Evolutionary conservation across 2,888 invertebrate genomes (phyloP).

Genomic region (Urechis unicinctus): DNA sequence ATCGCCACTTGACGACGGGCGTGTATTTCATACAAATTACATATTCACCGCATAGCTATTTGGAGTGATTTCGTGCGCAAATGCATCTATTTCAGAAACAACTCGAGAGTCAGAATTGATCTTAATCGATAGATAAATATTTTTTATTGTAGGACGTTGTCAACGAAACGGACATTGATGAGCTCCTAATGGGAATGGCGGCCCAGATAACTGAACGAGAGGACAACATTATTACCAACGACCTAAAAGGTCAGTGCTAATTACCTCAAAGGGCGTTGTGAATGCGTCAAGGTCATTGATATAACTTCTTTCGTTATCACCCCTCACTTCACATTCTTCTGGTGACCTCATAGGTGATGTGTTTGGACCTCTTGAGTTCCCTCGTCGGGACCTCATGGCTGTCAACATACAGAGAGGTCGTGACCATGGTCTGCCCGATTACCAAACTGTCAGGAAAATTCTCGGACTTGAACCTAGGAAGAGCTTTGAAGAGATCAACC

Average conservation of each 20-base stretch:
- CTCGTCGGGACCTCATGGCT: conserved; percentile 58
- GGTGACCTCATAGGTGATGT: conserved; percentile 45
- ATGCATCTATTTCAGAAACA: too few species aligned
- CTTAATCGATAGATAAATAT: too few species aligned
- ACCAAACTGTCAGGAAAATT: conserved; percentile 55
- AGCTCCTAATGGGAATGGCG: conserved; percentile 86
- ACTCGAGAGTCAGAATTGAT: too few species aligned
- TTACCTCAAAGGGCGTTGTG: not conserved
- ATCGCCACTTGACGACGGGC: too few species aligned
- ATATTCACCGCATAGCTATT: too few species aligned
- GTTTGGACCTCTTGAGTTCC: conserved; percentile 59
- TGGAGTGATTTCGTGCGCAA: too few species aligned
- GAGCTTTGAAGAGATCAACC: conserved; percentile 21
- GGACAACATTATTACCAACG: conserved; percentile 87
- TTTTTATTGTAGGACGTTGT: conserved; percentile 13
- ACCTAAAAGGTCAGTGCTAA: conserved; percentile 63
- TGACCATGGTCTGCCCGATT: conserved; percentile 59
- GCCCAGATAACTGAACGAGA: conserved; percentile 93
- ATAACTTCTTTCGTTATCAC: not conserved
- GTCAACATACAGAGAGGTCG: conserved; percentile 58
- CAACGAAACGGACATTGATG: conserved; percentile 60
- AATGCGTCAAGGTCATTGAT: not conserved
- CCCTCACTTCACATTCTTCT: not conserved
- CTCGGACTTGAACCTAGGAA: conserved; percentile 41
- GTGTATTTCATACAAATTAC: too few species aligned